Conservation (phyloP, 2,888 invertebrate genomes). For the Crioceris asparagi region DNA sequence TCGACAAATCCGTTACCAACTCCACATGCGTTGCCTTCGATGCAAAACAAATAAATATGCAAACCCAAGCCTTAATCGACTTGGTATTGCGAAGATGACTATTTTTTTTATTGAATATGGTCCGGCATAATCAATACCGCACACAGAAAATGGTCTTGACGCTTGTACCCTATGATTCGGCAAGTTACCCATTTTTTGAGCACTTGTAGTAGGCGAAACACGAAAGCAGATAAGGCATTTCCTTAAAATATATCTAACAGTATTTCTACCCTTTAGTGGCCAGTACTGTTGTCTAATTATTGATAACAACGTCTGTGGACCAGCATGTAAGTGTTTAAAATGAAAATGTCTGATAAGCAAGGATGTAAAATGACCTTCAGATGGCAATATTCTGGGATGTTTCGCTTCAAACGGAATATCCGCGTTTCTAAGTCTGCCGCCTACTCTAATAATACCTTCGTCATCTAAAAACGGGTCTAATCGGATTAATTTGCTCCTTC, state of each 20-base stretch:
- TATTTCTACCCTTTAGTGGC: neutral
- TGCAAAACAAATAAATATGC: conserved; percentile 20
- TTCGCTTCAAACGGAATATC: conserved; percentile 1
- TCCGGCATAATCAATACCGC: conserved; percentile 23
- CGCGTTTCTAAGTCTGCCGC: conserved; percentile 2
- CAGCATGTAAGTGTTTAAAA: conserved; percentile 3
- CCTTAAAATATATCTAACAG: neutral
- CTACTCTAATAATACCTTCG: conserved; percentile 2
- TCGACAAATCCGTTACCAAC: conserved; percentile 12
- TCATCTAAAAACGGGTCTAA: conserved; percentile 6
- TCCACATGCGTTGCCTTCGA: conserved; percentile 19
- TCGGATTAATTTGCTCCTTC: conserved; percentile 3
- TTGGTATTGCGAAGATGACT: conserved; percentile 14
- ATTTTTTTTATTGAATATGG: conserved; percentile 23
- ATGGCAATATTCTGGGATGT: conserved; percentile 4
- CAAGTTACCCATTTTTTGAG: conserved; percentile 3
- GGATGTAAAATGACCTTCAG: conserved; percentile 2
- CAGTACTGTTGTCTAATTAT: conserved; percentile 1
- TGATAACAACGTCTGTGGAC: conserved; percentile 1
- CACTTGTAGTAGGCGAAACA: neutral
- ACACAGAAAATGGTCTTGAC: conserved; percentile 22
- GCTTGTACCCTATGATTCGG: neutral
- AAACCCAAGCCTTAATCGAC: conserved; percentile 16
- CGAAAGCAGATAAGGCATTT: conserved; percentile 3
- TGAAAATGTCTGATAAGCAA: conserved; percentile 2